Base-by-base conservation (phyloP, 1,140 invertebrate species). In the Halictus rubicundus region DNA sequence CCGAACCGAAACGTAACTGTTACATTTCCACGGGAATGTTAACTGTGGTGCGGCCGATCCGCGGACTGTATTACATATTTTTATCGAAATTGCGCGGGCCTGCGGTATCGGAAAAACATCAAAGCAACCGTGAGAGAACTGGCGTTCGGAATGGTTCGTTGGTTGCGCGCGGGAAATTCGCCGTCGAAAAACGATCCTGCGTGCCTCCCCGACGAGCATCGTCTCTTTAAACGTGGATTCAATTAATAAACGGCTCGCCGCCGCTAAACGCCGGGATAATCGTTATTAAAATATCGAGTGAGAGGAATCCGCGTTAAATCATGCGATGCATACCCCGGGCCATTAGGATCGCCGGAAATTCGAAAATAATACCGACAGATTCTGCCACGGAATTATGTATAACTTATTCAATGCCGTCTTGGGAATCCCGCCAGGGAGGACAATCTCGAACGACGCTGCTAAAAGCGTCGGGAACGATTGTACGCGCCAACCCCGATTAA, bases 251-350 rank as follows among this genome's bases (percentile, higher is more conserved):
- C 8, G 46, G 5, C 9, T 73, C 9, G 2, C 9, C 7, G 5
- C 32, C 9, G 52, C 46, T 25, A 23, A 25, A 14, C n/a, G 46
- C 1, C 19, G 57, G 32, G 8, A 64, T 57, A 64, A n/a, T 57
- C 8, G 46, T 54, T 65, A 75, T 59, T 68, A 68, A 52, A 73
- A 63, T 3, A 7, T 25, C n/a, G 14, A 25, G 49, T 16, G 49
- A 52, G 19, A 16, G 49, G 2, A 14, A 46, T 9, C n/a, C 2
- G 7, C 32, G 16, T 12, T 65, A 23, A 8, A 61, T 65, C 42
- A 39, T n/a, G n/a, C 7, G n/a, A 64, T 52, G 16, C 32, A 32
- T n/a, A n/a, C n/a, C n/a, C n/a, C 25, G n/a, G 27, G 46, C 23
- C 39, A 74, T 65, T 65, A 54, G 32, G 19, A 4, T 52, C 27